Conservation (phyloP, 2,797 vertebrate genomes). For the Anabacerthia variegaticeps region DNA sequence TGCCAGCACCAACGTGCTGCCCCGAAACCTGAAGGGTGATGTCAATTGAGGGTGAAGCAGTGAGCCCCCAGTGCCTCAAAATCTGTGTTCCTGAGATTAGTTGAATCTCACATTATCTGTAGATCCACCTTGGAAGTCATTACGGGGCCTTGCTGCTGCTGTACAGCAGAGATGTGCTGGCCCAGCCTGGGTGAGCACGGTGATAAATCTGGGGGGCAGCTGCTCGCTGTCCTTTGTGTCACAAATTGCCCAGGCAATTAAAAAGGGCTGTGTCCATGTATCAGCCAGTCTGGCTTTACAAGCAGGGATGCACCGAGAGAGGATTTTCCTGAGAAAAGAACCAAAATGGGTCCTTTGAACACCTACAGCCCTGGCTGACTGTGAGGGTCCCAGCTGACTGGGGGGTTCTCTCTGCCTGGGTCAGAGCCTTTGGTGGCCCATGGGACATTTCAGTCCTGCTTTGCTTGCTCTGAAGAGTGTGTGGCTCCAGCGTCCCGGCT, state of each 20-base stretch:
- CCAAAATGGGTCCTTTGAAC: not conserved
- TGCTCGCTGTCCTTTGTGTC: not conserved
- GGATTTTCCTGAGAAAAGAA: not conserved
- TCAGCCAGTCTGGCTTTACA: not conserved
- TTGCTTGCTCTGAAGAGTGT: not conserved
- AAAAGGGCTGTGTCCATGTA: not conserved
- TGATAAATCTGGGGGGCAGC: slow-evolving; percentile 11
- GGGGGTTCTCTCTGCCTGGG: not conserved
- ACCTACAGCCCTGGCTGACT: not conserved
- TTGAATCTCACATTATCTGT: not conserved
- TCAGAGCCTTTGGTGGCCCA: not conserved
- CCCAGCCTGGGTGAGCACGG: not conserved
- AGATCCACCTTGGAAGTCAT: not conserved
- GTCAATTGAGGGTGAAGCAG: not conserved
- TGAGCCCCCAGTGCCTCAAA: not conserved
- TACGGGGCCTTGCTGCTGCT: not conserved
- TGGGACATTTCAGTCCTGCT: accelerated
- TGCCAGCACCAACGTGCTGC: not conserved
- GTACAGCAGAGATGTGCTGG: not conserved
- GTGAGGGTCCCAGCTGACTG: not conserved
- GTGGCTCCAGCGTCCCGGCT: not conserved
- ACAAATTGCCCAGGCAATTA: not conserved
- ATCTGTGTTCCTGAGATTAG: not conserved
- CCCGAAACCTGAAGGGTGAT: not conserved
- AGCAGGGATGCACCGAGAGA: not conserved